Evolutionary conservation across 2,888 invertebrate genomes (phyloP).

Genomic region (Apoda limacodes): DNA sequence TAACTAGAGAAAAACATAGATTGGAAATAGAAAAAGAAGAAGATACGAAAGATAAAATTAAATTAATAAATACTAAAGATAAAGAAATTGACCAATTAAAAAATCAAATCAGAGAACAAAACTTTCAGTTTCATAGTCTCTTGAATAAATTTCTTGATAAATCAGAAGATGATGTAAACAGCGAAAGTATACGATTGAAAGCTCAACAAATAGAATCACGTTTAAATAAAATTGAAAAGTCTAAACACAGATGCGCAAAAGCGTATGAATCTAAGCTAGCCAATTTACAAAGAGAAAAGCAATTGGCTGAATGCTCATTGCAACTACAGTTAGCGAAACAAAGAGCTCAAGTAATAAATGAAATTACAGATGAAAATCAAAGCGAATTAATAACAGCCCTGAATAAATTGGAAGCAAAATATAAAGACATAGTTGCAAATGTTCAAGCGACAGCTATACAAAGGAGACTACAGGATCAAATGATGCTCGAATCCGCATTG

Average conservation of each 20-base stretch:
- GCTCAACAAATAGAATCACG: slow-evolving; percentile 41
- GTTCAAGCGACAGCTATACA: slow-evolving; percentile 57
- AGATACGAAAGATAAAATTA: slow-evolving; percentile 32
- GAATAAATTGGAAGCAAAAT: slow-evolving; percentile 50
- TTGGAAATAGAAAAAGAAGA: slow-evolving; percentile 26
- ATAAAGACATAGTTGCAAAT: slow-evolving; percentile 53
- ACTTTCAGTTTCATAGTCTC: slow-evolving; percentile 32
- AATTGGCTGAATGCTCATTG: slow-evolving; percentile 44
- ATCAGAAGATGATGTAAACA: slow-evolving; percentile 25
- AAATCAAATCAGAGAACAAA: slow-evolving; percentile 33
- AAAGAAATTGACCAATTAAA: slow-evolving; percentile 34
- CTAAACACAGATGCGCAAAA: slow-evolving; percentile 36
- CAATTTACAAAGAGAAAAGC: slow-evolving; percentile 45
- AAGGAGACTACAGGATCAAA: slow-evolving; percentile 50
- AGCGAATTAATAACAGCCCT: slow-evolving; percentile 36
- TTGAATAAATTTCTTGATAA: slow-evolving; percentile 33
- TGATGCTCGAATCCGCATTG: slow-evolving; percentile 44
- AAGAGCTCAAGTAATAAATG: slow-evolving; percentile 43
- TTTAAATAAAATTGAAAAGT: slow-evolving; percentile 43
- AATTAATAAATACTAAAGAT: slow-evolving; percentile 34
- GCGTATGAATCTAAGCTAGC: slow-evolving; percentile 43
- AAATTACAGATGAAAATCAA: slow-evolving; percentile 43
- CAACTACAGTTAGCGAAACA: slow-evolving; percentile 50
- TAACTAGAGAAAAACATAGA: slow-evolving; percentile 25
- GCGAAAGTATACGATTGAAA: slow-evolving; percentile 27